Evolutionary conservation across 2,113 vertebrate species (phyloP), one percentile per base, ranked within the genome.

Genomic region (Conger conger): DNA sequence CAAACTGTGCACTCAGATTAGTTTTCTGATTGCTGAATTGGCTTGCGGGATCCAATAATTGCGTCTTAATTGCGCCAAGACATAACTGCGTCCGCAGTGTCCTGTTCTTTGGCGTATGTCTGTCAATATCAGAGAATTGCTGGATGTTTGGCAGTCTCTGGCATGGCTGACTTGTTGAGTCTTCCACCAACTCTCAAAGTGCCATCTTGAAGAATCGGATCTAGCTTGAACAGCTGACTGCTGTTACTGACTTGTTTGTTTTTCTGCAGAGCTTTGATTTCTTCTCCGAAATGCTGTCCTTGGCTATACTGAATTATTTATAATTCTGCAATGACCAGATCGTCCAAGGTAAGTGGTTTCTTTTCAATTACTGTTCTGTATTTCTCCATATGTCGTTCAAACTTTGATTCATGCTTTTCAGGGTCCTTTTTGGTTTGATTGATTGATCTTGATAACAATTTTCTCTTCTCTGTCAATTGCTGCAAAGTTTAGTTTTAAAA

Each of bases 21-120:
- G 5, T 1, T 45, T 83, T 38, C 82, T 23, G 35, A 86, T 80
- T 9, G 54, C 78, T 0, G 79, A 81, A 13, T 35, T 84, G 2
- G 63, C 82, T 78, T 81, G n/a, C 4, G 82, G 84, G 1, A 88
- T 86, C 82, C 87, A 82, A 37, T 18, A 86, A 2, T n/a, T 78
- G 18, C 27, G 20, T 82, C 33, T 18, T 1, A 81, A 63, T 0
- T 9, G 40, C 40, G 40, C 40, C 40, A 42, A 42, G 40, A 42
- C 40, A 42, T 42, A 42, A 42, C 40, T 42, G 40, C 40, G 40
- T 42, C 40, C 79, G 33, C 36, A 35, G 27, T 87, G 79, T 53
- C 86, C 80, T 1, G n/a, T n/a, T n/a, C n/a, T n/a, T n/a, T n/a
- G n/a, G n/a, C n/a, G n/a, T n/a, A n/a, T n/a, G n/a, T n/a, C n/a